Conservation (phyloP, 2,888 invertebrate genomes). For the Drosophila peninsularis region DNA sequence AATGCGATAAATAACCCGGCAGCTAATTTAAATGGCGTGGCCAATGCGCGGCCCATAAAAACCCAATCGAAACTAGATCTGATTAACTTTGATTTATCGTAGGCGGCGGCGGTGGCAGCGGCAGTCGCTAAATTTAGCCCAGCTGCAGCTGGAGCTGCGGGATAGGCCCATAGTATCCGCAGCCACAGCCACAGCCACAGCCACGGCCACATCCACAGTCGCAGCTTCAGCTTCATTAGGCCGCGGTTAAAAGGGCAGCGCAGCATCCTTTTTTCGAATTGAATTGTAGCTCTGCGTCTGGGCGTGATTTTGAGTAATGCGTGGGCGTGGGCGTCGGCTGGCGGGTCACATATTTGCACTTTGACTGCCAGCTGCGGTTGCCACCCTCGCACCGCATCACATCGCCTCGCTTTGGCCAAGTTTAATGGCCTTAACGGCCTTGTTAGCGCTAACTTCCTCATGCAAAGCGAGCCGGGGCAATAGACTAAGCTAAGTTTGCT, state of each 20-base stretch:
- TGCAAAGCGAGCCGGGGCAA: conserved; percentile 19
- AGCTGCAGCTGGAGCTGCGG: conserved; percentile 7
- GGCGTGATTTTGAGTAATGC: conserved; percentile 77
- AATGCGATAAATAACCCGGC: conserved; percentile 83
- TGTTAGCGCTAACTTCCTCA: conserved; percentile 72
- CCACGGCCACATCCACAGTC: background rate
- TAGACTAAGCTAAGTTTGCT: conserved; percentile 6
- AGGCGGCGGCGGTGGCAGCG: conserved; percentile 61
- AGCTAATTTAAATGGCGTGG: conserved; percentile 83
- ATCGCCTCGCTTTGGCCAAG: conserved; percentile 30
- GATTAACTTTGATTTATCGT: conserved; percentile 81
- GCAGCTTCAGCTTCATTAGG: conserved; percentile 77
- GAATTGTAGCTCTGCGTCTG: conserved; percentile 57
- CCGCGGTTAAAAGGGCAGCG: conserved; percentile 62
- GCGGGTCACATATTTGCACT: conserved; percentile 74
- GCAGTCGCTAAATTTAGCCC: conserved; percentile 67
- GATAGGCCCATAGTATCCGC: conserved; percentile 6
- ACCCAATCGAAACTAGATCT: conserved; percentile 80
- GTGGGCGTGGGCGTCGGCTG: conserved; percentile 64
- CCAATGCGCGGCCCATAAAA: conserved; percentile 61
- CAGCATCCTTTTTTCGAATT: conserved; percentile 54
- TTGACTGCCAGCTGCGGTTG: conserved; percentile 58
- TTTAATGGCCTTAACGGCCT: conserved; percentile 67
- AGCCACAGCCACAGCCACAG: background rate
- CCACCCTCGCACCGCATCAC: conserved; percentile 31